A percentile compares a stretch with the other conserved stretches of the same genome.
Evolutionary conservation across 2,888 invertebrate species (phyloP).

Genomic region (Drosophila peninsularis): DNA sequence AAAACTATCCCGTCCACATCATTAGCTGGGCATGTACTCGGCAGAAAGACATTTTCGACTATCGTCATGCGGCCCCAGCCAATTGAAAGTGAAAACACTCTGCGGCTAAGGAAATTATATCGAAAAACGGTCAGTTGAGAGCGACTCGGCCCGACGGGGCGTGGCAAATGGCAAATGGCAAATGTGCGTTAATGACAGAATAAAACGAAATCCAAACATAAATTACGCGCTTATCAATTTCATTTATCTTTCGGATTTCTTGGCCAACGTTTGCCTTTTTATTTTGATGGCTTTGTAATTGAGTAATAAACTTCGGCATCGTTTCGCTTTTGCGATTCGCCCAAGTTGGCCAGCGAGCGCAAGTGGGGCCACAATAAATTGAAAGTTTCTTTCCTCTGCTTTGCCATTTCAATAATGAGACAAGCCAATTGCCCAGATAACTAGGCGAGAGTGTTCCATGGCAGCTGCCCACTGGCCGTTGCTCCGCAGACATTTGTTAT

Average conservation of each 20-base stretch:
- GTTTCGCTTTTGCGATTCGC: conserved; percentile 43
- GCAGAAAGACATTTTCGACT: conserved; percentile 16
- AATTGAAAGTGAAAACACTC: conserved; percentile 17
- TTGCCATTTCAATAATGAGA: conserved; percentile 41
- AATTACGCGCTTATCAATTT: conserved; percentile 81
- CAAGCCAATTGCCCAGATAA: conserved; percentile 42
- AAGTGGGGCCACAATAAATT: conserved; percentile 50
- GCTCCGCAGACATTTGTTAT: conserved; percentile 54
- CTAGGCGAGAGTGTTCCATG: conserved; percentile 1
- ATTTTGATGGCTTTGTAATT: conserved; percentile 81
- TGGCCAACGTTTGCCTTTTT: conserved; percentile 51
- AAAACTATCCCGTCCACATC: conserved; percentile 32
- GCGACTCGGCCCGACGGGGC: conserved; percentile 7
- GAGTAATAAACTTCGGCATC: conserved; percentile 81
- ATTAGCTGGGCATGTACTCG: conserved; percentile 24
- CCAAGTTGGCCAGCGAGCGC: conserved; percentile 36
- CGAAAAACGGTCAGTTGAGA: not conserved
- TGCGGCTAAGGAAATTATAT: conserved; percentile 5
- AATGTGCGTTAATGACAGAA: conserved; percentile 77
- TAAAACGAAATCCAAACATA: conserved; percentile 81
- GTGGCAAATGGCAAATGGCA: conserved; percentile 62
- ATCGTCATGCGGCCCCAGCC: conserved; percentile 7
- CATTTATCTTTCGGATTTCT: conserved; percentile 80
- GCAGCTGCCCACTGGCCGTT: conserved; percentile 12
- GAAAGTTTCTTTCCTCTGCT: conserved; percentile 38